Percentiles rank a stretch among this genome's conserved stretches.
Evolutionary conservation across 1,140 invertebrate genomes (phyloP).

Genomic region (Diprion similis): DNA sequence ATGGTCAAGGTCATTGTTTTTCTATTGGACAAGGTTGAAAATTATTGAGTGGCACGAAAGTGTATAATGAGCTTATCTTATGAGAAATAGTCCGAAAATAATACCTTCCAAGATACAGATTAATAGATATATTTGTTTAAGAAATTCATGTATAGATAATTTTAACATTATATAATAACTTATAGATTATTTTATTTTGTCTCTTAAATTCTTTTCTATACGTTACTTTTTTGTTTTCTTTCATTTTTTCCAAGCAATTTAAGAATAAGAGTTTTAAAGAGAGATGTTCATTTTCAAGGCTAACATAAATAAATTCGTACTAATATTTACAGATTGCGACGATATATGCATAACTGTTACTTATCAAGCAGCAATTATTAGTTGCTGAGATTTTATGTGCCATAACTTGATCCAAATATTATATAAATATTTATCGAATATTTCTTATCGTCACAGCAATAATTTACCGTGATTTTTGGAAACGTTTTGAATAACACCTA

Average conservation of each 20-base stretch:
- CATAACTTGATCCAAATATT: too few species aligned
- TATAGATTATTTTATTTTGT: too few species aligned
- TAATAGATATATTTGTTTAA: not conserved
- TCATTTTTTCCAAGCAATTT: not conserved
- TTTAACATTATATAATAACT: not conserved
- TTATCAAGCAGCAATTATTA: not conserved
- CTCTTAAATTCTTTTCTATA: too few species aligned
- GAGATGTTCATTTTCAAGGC: not conserved
- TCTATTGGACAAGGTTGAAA: too few species aligned
- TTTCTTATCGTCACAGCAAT: too few species aligned
- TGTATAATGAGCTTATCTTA: not conserved
- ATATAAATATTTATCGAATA: too few species aligned
- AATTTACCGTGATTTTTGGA: too few species aligned
- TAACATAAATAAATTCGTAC: conserved; percentile 44
- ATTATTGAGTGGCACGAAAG: too few species aligned
- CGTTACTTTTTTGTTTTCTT: too few species aligned
- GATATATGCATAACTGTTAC: conserved; percentile 34
- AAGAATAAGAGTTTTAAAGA: not conserved
- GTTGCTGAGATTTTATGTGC: too few species aligned
- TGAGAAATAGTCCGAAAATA: not conserved
- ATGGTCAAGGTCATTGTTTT: too few species aligned
- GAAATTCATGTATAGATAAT: not conserved
- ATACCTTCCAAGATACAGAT: conserved; percentile 1
- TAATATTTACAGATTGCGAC: conserved; percentile 40
- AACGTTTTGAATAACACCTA: too few species aligned